Base-by-base conservation (phyloP, 64 coral and sea anemone species). In the Acropora tenuis region DNA sequence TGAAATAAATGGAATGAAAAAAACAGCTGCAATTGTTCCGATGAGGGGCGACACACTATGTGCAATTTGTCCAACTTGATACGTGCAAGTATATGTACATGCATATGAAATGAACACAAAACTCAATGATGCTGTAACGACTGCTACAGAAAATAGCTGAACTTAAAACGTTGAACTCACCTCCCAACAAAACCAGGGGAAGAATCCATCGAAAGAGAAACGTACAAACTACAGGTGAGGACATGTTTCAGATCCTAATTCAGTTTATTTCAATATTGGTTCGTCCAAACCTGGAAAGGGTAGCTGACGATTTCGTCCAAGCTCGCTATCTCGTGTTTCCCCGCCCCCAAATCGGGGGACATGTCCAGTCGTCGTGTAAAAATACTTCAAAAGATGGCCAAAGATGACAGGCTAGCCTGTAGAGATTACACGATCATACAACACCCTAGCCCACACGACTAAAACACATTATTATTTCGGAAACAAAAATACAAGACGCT, bases 141-240 rank as follows among this genome's bases (percentile, higher is more conserved):
- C 17, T 19, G 5, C 5, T 55, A 0, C 10, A 10, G 5, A 55
- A 8, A 55, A 10, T 2, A 0, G 4, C 68, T 3, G 10, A 63
- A 3, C 16, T 63, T 63, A 15, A 71, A 71, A 71, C 30, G 30
- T 20, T 71, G 17, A 71, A 87, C 90, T 60, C 58, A 92, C 75
- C 90, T 92, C 82, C 90, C 18, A 71, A 52, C 58, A 92, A 77
- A 50, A 92, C 61, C 0, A 92, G 48, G n/a, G 90, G 90, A 67
- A 92, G 84, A 48, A 87, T 53, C 90, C 90, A 92, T 17, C 90
- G 58, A 47, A 87, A 92, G 8, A 92, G 50, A 75, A 92, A 55
- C 47, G 90, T 49, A 78, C 83, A 92, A 49, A 87, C 90, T 45
- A 92, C 15, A 17, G 58, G 65, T 4, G 90, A 87, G 43, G 90